Base-by-base conservation (phyloP, 2,888 invertebrate species). In the Spicauda simplicius region DNA sequence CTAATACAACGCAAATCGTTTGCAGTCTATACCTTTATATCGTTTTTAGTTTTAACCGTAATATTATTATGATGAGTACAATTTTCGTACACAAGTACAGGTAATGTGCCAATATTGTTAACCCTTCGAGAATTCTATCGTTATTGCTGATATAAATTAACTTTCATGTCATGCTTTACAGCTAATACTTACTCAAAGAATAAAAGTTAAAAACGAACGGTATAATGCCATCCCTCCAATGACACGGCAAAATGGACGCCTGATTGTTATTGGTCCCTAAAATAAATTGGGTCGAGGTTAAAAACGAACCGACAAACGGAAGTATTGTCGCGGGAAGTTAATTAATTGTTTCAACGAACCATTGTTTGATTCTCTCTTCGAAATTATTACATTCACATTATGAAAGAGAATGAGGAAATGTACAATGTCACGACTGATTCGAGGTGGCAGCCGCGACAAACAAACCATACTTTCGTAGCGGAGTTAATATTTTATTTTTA, bases 161-260 rank as follows among this genome's bases (percentile, higher is more conserved):
- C 37, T 11, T 37, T 12, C 37, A 37, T 37, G 45, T 7, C 0
- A 2, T 45, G 14, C n/a, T n/a, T n/a, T 41, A n/a, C 45, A n/a
- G n/a, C n/a, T n/a, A 45, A 45, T 45, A 68, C 72, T 58, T 67
- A 72, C 72, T 72, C 54, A 69, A 53, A 6, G 70, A 72, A 64
- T 54, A 72, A 60, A 71, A 72, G 59, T 72, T 70, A 55, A 68
- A 69, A 14, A 54, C 62, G 11, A 59, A 72, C 12, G 72, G 72
- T 33, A 72, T 67, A 6, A 68, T 37, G 25, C 69, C 64, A 33
- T 64, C 33, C n/a, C 57, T 63, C 71, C 72, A 72, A n/a, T 70
- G 48, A 37, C 59, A 25, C n/a, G 62, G 62, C 71, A 62, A 67
- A 25, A 61, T 53, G 10, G 63, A 14, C n/a, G 58, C 33, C 3